Conservation (phyloP, 1,140 invertebrate genomes). For the Tribolium madens region DNA sequence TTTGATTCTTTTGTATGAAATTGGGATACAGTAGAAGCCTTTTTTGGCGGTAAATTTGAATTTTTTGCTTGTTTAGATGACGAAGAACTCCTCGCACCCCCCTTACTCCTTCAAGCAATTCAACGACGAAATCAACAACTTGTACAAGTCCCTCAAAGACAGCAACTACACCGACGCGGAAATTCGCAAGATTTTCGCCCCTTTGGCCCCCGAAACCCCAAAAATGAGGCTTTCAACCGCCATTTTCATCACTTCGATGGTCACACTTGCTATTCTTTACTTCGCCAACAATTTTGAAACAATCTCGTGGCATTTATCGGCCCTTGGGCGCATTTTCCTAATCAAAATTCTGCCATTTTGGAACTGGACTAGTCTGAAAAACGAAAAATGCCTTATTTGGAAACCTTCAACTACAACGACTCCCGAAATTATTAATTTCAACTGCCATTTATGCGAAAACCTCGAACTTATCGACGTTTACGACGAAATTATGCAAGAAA, state of each 20-base stretch:
- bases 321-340: constrained; percentile 73
- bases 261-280: constrained; percentile 63
- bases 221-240: constrained; percentile 68
- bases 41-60: no score
- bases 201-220: constrained; percentile 66
- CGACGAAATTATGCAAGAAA: constrained; percentile 40
- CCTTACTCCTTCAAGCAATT: constrained; percentile 52
- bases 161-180: constrained; percentile 76
- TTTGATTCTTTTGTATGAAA: no score
- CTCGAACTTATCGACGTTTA: constrained; percentile 52
- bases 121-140: constrained; percentile 71
- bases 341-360: constrained; percentile 80
- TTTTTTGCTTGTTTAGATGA: neutral
- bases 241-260: constrained; percentile 70
- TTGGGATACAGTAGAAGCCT: no score
- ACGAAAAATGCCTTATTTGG: constrained; percentile 78
- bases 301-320: constrained; percentile 70
- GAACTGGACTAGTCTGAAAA: constrained; percentile 85
- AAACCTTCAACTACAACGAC: constrained; percentile 57
- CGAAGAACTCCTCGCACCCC: neutral
- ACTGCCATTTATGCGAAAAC: constrained; percentile 60
- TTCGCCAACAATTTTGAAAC: constrained; percentile 66
- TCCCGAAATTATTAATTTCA: constrained; percentile 49
- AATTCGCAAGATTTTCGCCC: constrained; percentile 74
- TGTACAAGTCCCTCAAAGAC: constrained; percentile 75